Conservation (phyloP, 2,797 vertebrate genomes). For the Enteromius anoplus region DNA sequence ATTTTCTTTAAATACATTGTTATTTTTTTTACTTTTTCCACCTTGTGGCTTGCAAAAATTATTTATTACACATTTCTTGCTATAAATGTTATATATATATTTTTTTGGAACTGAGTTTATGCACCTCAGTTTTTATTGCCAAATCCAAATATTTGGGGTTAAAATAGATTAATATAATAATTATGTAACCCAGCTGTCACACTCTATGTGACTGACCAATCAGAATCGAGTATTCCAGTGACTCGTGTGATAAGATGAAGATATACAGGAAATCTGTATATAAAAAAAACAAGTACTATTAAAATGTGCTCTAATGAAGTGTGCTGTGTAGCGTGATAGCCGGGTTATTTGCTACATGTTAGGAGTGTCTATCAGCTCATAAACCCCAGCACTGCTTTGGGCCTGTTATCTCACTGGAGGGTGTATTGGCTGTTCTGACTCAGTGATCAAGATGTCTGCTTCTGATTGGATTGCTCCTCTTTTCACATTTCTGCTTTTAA, state of each 20-base stretch:
- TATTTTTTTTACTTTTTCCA: not conserved
- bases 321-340: slow-evolving; percentile 8
- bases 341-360: slow-evolving; percentile 28
- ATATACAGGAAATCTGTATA: not conserved
- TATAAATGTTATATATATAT: not conserved
- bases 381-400: slow-evolving; percentile 19
- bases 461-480: slow-evolving; percentile 28
- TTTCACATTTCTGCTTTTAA: slow-evolving; percentile 17
- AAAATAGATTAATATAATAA: not conserved
- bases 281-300: slow-evolving; percentile 1
- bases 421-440: slow-evolving; percentile 31
- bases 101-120: not conserved
- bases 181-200: not conserved
- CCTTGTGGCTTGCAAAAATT: not conserved
- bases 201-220: not conserved
- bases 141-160: not conserved
- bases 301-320: slow-evolving; percentile 1
- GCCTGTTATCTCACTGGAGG: slow-evolving; percentile 21
- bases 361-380: slow-evolving; percentile 23
- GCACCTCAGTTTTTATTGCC: too few species aligned
- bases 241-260: not conserved
- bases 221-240: not conserved
- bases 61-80: not conserved
- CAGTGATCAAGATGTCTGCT: slow-evolving; percentile 1
- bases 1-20: not conserved